Evolutionary conservation across 2,797 vertebrate genomes (phyloP).

Genomic region (Sternotherus odoratus): DNA sequence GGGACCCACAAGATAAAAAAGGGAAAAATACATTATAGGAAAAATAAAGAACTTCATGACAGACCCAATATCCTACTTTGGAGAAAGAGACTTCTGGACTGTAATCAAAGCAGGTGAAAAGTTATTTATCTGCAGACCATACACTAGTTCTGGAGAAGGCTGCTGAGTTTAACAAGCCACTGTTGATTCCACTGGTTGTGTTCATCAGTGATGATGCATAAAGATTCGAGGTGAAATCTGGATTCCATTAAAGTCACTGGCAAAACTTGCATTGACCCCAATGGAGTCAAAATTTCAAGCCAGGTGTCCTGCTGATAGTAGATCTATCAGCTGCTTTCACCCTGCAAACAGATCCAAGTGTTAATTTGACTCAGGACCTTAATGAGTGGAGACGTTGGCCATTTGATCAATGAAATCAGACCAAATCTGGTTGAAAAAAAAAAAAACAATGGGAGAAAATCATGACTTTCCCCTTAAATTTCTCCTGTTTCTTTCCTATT

Average conservation of each 20-base stretch:
- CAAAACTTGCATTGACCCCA: neutral
- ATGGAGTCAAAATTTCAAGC: neutral
- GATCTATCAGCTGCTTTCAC: neutral
- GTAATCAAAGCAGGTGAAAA: neutral
- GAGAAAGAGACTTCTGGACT: neutral
- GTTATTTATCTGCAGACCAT: neutral
- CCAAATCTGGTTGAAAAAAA: neutral
- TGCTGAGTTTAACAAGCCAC: neutral
- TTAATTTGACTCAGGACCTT: neutral
- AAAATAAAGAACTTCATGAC: neutral
- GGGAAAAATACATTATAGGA: neutral
- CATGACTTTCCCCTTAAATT: neutral
- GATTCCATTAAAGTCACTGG: neutral
- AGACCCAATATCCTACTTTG: neutral
- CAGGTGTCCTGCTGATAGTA: neutral
- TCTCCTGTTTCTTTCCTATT: neutral
- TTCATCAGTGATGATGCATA: neutral
- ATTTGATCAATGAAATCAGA: neutral
- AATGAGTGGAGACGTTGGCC: neutral
- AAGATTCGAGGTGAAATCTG: conserved; percentile 1
- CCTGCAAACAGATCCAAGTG: neutral
- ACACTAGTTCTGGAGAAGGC: neutral
- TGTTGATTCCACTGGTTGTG: conserved; percentile 20
- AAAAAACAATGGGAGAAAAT: neutral
- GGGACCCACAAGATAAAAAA: neutral